Evolutionary conservation across 2,888 invertebrate species (phyloP), one percentile per base, ranked within the genome.

Genomic region (Oegoconia quadripuncta): DNA sequence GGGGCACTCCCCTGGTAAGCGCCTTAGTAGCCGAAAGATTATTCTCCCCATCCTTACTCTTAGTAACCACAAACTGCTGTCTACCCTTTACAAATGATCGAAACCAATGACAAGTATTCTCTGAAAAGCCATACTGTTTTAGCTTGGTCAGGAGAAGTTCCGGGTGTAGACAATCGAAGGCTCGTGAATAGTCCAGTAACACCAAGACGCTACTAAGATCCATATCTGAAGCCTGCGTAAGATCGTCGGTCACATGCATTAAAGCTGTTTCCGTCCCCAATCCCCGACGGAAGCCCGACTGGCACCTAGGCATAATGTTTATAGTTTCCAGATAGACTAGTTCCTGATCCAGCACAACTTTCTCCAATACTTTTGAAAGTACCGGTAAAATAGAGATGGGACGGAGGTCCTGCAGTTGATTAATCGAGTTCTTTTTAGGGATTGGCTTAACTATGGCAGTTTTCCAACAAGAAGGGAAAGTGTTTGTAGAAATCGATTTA

Each of bases 211-310:
- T 48, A 12, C 36, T 34, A 8, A 34, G 22, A 6, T 41, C 44
- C 9, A 9, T 13, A 17, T 51, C 51, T 0, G 44, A 41, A 3
- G 48, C 51, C 25, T 30, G 36, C 1, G 31, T 32, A 0, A 48
- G 14, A 25, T 48, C 45, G 23, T 51, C 48, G 15, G 46, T 43
- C 1, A 48, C 45, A 13, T 43, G 40, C 0, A 44, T 13, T 5
- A 51, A 17, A 9, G 51, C 44, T 12, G 28, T 22, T 18, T 17
- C 17, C 9, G 26, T 22, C 28, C 34, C 3, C 33, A 31, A 22
- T 22, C 29, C 4, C 23, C 33, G 1, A 34, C 42, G 22, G 34
- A 42, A 41, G 8, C 36, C 46, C 13, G 29, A 41, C 15, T 43
- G 43, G 2, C 31, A 35, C 11, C 37, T 13, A n/a, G 38, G 23